Base-by-base conservation (phyloP, 2,888 invertebrate species). In the Hartigia nigra region DNA sequence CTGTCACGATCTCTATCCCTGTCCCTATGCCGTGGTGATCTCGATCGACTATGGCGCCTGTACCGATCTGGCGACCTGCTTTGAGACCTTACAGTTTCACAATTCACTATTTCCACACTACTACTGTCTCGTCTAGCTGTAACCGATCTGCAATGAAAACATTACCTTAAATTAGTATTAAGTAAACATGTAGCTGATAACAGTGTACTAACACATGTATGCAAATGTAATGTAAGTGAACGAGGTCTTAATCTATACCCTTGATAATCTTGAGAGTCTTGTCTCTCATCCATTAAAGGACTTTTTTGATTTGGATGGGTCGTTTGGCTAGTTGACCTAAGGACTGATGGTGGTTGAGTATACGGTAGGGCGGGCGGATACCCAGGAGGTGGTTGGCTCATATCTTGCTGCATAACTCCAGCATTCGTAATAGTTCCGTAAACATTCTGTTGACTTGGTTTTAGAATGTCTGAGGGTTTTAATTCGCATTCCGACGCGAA, bases 401-500 rank as follows among this genome's bases (percentile, higher is more conserved):
- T 90, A 82, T 93, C 93, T 34, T 87, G 89, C 77, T 88, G 90
- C 84, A 91, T 90, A 74, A 85, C 76, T 77, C 85, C 84, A 4
- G 88, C 82, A 80, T 85, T 88, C 75, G 88, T 78, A 81, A 85
- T 88, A 78, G 86, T 80, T 36, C 82, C 76, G 31, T 85, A 86
- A 3, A 83, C 82, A 77, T 81, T 86, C 78, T 88, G 88, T 78
- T 87, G 89, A 80, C 81, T 89, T 80, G 91, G 88, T 81, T 91
- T 91, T 74, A 90, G 79, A 74, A 91, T 85, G 77, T 91, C 91
- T 72, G 91, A 89, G 74, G 93, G 93, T 88, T 94, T 94, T 84
- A 95, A 92, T 83, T 95, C 95, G 87, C 94, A 94, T 89, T 95
- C 94, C 69, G 94, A 92, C 39, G 95, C 95, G 90, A 95, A 95